Evolutionary conservation across 2,888 invertebrate genomes (phyloP).

Genomic region (Lasioglossum villosulum): DNA sequence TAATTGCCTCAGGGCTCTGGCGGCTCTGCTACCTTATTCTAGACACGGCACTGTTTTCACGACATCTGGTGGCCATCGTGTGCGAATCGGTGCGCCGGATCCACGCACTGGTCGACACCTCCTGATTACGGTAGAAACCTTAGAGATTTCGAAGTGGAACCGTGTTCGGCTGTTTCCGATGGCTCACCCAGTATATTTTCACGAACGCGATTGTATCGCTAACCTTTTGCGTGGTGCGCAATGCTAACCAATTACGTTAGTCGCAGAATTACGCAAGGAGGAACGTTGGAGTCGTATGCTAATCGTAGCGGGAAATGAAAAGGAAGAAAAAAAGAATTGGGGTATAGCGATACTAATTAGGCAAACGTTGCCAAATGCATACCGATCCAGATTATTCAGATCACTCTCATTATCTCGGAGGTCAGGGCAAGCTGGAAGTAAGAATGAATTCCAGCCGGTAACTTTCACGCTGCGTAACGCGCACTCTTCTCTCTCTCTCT

Average conservation of each 20-base stretch:
- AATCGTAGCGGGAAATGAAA: conserved; percentile 52
- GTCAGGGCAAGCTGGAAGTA: conserved; percentile 79
- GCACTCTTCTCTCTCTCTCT: conserved; percentile 14
- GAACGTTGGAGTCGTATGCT: conserved; percentile 54
- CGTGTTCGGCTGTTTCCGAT: not conserved
- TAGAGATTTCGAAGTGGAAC: not conserved
- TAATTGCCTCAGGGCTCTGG: too few species aligned
- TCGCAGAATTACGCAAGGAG: conserved; percentile 52
- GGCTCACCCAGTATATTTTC: not conserved
- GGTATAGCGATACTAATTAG: conserved; percentile 53
- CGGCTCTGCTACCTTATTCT: too few species aligned
- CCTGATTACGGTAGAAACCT: too few species aligned
- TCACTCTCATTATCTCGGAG: conserved; percentile 78
- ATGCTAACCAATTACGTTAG: conserved; percentile 38
- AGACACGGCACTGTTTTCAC: too few species aligned
- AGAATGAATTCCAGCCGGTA: conserved; percentile 78
- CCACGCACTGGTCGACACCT: too few species aligned
- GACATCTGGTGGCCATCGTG: too few species aligned
- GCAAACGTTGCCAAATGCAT: conserved; percentile 65
- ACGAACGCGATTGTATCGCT: conserved; percentile 20
- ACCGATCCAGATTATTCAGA: conserved; percentile 67
- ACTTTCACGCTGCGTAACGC: conserved; percentile 80
- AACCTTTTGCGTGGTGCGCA: conserved; percentile 36
- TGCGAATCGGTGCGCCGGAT: too few species aligned
- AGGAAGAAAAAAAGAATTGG: conserved; percentile 22